Evolutionary conservation across 1,140 invertebrate species (phyloP), one percentile per base, ranked within the genome.

Genomic region (Ips typographus): DNA sequence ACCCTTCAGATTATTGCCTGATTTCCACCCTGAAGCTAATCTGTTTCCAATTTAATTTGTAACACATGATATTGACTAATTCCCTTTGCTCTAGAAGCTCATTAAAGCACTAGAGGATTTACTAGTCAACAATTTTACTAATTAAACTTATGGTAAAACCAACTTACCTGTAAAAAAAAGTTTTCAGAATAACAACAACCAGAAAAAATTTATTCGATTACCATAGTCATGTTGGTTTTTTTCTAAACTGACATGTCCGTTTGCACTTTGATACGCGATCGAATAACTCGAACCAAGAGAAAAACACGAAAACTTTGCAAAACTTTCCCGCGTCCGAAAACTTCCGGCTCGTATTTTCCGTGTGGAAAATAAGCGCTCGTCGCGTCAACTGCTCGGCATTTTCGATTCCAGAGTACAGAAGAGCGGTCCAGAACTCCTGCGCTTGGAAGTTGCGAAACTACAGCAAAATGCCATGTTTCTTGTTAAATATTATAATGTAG

Each of bases 291-390:
- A 22, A 22, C 22, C 22, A 22, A 22, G 22, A 22, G 22, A 56
- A 56, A 36, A 7, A 38, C 53, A 3, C 53, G 37, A 36, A 56
- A 56, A 56, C 22, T 56, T 37, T 37, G 53, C 22, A 7, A 59
- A 59, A 59, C n/a, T 59, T 59, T 59, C 40, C 57, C 57, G 57
- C 52, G 37, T 42, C 7, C 37, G 57, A 59, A 59, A 59, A 59
- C 40, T 40, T 40, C 57, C 57, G 53, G 37, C 38, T 59, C 40
- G 39, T 7, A n/a, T 59, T 59, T 42, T 59, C 57, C 39, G 40
- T 59, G 38, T 40, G n/a, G 39, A 59, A 59, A 59, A 59, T 59
- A 36, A 40, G 57, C 57, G 57, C 57, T 59, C 57, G 57, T 59
- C 57, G 57, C 57, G 40, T 59, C 57, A 40, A 59, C 57, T 59